Percentiles rank a stretch among this genome's conserved stretches.
phyloP scores from a whole-genome alignment of 2,888 invertebrate genomes.

The Drosophila meridiana region DNA sequence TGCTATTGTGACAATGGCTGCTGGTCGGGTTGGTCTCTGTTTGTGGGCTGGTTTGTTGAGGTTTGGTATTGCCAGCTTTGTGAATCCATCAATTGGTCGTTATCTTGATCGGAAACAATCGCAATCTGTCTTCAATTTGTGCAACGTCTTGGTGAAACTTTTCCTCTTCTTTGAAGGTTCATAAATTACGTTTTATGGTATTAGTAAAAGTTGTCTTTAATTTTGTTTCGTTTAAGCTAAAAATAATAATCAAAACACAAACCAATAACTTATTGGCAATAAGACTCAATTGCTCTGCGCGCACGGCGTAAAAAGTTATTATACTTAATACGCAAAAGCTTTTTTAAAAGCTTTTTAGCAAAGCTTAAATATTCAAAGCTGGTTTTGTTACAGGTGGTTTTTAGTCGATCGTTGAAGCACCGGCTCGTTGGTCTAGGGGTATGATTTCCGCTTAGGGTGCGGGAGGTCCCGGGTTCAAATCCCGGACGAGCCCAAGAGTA shows the following conservation, averaged over 20 bases:
- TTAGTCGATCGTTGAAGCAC: neutral
- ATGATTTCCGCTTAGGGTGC: conserved; percentile 86
- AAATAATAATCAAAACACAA: neutral
- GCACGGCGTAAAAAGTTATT: no score
- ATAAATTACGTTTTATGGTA: conserved; percentile 39
- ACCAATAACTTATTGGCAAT: no score
- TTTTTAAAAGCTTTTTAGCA: conserved; percentile 27
- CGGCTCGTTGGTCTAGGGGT: conserved; percentile 85
- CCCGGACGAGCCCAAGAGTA: conserved; percentile 85
- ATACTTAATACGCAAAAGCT: neutral
- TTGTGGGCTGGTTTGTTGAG: conserved; percentile 6
- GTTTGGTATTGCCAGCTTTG: conserved; percentile 25
- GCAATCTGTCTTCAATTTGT: conserved; percentile 37
- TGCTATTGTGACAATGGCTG: conserved; percentile 11
- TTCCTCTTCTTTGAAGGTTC: conserved; percentile 44
- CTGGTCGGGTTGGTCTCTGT: conserved; percentile 27
- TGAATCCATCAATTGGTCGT: conserved; percentile 78
- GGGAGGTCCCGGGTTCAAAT: conserved; percentile 86
- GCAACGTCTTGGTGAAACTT: conserved; percentile 26
- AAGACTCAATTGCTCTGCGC: no score
- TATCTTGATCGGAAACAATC: conserved; percentile 73
- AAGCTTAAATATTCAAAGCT: conserved; percentile 3
- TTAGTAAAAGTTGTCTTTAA: neutral
- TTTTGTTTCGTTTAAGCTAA: neutral
- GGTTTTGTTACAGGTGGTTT: conserved; percentile 15